Conservation (phyloP, 2,113 vertebrate species). For the Stigmatopora nigra region DNA sequence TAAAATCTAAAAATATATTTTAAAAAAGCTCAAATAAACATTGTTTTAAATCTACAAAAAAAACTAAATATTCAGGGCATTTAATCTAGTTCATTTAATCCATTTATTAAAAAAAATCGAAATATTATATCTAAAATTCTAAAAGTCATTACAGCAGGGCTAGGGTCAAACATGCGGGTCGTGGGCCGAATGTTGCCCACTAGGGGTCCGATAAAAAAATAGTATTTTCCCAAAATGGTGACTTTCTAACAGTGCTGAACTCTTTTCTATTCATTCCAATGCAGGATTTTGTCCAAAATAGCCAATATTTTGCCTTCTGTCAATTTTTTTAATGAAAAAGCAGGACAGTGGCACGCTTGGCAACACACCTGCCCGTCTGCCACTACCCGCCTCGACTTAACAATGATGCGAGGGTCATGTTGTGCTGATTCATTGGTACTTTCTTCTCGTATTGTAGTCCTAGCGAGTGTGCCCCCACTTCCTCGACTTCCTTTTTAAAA, state of each 20-base stretch:
- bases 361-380: conserved; percentile 24
- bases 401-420: conserved; percentile 21
- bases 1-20: too few relatives aligned
- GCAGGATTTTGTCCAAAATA: neutral
- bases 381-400: conserved; percentile 20
- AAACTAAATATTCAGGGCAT: too few relatives aligned
- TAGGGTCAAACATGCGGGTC: too few relatives aligned
- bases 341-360: conserved; percentile 32
- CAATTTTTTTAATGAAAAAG: conserved; percentile 10
- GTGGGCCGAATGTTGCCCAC: too few relatives aligned
- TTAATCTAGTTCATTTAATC: too few relatives aligned
- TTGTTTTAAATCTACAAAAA: too few relatives aligned
- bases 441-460: conserved; percentile 18
- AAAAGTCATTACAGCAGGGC: too few relatives aligned
- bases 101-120: too few relatives aligned
- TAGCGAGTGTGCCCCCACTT: conserved; percentile 25
- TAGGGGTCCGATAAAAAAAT: too few relatives aligned
- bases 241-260: neutral
- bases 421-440: conserved; percentile 45
- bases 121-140: too few relatives aligned
- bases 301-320: neutral
- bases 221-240: too few relatives aligned
- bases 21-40: too few relatives aligned
- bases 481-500: conserved; percentile 41
- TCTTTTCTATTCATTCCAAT: neutral